Base-by-base conservation (phyloP, 2,888 invertebrate genomes). In the Campoletis raptor region DNA sequence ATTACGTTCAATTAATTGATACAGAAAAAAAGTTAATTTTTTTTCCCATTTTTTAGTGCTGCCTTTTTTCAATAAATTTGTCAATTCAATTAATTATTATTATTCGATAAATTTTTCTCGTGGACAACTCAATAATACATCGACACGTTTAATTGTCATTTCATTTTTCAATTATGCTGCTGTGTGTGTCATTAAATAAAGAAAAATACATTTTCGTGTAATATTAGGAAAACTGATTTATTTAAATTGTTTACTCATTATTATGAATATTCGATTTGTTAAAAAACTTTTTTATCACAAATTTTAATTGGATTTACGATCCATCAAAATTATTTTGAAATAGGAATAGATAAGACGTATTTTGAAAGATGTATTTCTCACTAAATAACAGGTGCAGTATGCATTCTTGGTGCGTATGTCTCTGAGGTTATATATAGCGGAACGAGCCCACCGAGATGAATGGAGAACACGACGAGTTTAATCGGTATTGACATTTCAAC, bases 401-500 rank as follows among this genome's bases (percentile, higher is more conserved):
- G 37, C 54, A 54, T 37, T 52, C 24, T 45, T 15, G 24, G 45
- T 73, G n/a, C 54, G 37, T 74, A 61, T 74, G 24, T 52, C 42
- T 61, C 42, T 61, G 40, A 48, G 52, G 74, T 40, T 61, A 74
- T 57, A 42, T 42, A 74, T 74, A 42, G 74, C 61, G 30, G 8
- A 21, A 42, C 15, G 57, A 61, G 61, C 57, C 57, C 74, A 52
- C 40, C 42, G 61, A 61, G 61, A 74, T 61, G 74, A 74, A 74
- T 74, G 74, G 61, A 74, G 42, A 61, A 74, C 52, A 57, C 61
- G 40, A 42, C 74, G 42, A 10, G 42, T 61, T 57, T 74, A 74
- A 52, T 74, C 57, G 74, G 74, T 74, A 74, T 74, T 61, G 74
- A 61, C 61, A 10, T 74, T 74, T 40, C 18, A 52, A 18, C 74